Evolutionary conservation across 2,113 vertebrate genomes (phyloP).

Genomic region (Semnornis frantzii): DNA sequence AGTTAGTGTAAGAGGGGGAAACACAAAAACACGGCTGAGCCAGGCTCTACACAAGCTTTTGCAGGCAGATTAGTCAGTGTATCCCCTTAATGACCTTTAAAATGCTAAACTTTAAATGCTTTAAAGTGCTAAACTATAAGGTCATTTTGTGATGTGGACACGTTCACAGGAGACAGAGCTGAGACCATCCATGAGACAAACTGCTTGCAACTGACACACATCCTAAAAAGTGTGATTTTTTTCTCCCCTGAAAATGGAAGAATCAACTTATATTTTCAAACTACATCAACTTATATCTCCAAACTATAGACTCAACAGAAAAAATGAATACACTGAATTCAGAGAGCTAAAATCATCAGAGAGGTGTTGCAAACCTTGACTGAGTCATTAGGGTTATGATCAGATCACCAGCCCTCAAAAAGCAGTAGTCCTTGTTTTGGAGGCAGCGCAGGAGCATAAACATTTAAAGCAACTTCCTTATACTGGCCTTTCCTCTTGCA

Average conservation of each 20-base stretch:
- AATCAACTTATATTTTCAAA: neutral
- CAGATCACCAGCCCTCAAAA: neutral
- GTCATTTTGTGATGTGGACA: neutral
- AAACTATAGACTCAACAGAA: neutral
- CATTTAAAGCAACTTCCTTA: neutral
- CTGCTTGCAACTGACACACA: neutral
- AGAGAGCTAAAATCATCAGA: accelerated
- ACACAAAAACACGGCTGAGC: neutral
- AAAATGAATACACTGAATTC: neutral
- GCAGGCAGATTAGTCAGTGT: neutral
- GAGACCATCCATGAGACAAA: neutral
- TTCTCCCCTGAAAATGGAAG: neutral
- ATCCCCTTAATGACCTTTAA: constrained; percentile 10
- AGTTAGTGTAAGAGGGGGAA: neutral
- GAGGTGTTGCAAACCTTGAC: neutral
- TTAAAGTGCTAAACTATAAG: neutral
- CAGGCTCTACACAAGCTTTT: neutral
- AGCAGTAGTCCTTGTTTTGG: neutral
- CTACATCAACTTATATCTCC: neutral
- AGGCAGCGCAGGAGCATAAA: neutral
- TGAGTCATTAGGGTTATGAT: neutral
- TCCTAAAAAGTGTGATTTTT: neutral
- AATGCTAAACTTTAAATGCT: too few species aligned
- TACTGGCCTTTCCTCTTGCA: neutral
- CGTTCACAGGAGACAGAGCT: neutral